Conservation (phyloP, 2,797 vertebrate species). For the Hemitrygon akajei region DNA sequence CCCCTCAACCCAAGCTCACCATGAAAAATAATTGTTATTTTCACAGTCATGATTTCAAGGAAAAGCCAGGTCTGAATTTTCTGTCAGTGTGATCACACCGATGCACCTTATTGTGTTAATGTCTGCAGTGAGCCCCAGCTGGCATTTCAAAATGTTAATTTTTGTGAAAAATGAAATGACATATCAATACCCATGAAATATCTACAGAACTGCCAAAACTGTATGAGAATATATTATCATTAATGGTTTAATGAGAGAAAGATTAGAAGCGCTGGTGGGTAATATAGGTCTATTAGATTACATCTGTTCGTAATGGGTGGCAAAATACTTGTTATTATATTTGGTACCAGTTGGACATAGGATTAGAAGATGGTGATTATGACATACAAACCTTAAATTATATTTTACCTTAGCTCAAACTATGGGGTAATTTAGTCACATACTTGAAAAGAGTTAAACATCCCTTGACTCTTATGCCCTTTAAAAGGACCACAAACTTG, state of each 20-base stretch:
- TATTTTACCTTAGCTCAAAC: not conserved
- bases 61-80: not conserved
- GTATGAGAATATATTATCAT: not conserved
- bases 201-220: not conserved
- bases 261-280: constrained; percentile 10
- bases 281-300: constrained; percentile 21
- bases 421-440: no score
- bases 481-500: no score
- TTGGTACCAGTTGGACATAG: not conserved
- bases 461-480: not conserved
- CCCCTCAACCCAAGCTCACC: no score
- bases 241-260: constrained; percentile 25
- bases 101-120: not conserved
- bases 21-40: not conserved
- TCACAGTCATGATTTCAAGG: not conserved
- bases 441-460: not conserved
- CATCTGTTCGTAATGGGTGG: constrained; percentile 11
- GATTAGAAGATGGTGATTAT: not conserved
- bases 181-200: not conserved
- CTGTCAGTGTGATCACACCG: not conserved
- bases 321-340: constrained; percentile 15
- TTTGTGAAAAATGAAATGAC: not conserved
- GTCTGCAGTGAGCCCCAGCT: not conserved
- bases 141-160: not conserved
- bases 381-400: not conserved